These are phyloP conservation scores for Diarsia brunnea DNA, from an alignment of 2,888 invertebrate genomes.

Conservation along the genomic window DNA sequence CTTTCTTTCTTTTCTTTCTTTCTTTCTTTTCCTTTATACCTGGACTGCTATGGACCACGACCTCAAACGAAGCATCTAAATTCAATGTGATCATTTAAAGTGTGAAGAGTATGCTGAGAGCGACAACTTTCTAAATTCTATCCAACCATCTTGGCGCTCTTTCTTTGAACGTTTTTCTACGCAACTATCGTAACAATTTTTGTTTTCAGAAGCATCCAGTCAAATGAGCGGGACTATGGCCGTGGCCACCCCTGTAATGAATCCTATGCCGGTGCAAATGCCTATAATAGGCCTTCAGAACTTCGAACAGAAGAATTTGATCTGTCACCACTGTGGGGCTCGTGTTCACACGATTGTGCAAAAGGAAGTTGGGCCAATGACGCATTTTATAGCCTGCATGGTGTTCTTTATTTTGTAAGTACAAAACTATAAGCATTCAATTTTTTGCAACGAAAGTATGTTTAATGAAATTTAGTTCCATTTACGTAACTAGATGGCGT, in stretches of 20 bases:
- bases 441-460: no score
- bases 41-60: not conserved
- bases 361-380: conserved; percentile 73
- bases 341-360: conserved; percentile 78
- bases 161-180: not conserved
- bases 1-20: no score
- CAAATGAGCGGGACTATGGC: not conserved
- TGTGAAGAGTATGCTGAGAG: no score
- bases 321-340: conserved; percentile 78
- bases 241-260: conserved; percentile 17
- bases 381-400: conserved; percentile 74
- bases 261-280: not conserved
- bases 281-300: conserved; percentile 55
- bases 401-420: conserved; percentile 75
- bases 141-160: not conserved
- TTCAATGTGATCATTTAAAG: no score
- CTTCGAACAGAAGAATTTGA: conserved; percentile 73
- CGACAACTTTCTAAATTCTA: not conserved
- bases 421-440: not conserved
- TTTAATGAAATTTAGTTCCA: no score
- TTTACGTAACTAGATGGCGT: no score
- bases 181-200: conserved; percentile 12
- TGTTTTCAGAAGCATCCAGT: conserved; percentile 32
- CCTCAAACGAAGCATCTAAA: no score
- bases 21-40: not conserved